Evolutionary conservation across 2,888 invertebrate genomes (phyloP), one percentile per base, ranked within the genome.

Genomic region (Penaeus monodon): DNA sequence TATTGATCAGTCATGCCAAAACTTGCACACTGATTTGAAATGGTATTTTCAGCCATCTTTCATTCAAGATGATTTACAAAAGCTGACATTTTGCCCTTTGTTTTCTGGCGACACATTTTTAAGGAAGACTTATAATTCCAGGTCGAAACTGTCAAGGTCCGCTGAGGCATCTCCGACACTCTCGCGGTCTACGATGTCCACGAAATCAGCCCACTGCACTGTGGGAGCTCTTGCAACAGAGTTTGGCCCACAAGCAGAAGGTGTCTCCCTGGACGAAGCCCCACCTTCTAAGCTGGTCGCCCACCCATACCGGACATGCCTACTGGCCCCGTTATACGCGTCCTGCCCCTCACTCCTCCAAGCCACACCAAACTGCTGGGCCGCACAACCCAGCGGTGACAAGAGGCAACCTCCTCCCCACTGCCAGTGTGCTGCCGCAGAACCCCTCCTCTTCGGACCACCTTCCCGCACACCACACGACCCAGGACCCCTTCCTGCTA

Each of bases 161-260:
- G 14, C 82, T 90, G 74, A 81, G 84, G 77, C 79, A 85, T 77
- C 27, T 86, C 57, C 83, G 88, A 68, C 85, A 86, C 68, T 88
- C 88, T 27, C 78, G 86, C 38, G 90, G 90, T 74, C 87, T 88
- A 44, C 81, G 90, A 63, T 90, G 90, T 68, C 90, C 90, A 24
- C 86, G 90, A 44, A 90, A 90, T 68, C 90, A 90, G 77, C 90
- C 90, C 17, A 80, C 86, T 10, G 87, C 87, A n/a, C 88, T 90
- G 65, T 89, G 88, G 90, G 88, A 90, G 81, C 80, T 90, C 33
- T 76, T 90, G 82, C 90, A 90, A 83, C 88, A 87, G 63, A 82
- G 81, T 44, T 81, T 90, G 14, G 88, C 88, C 83, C 82, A 73
- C 81, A 84, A 83, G 66, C 85, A 86, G 49, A 86, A 89, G 81